Evolutionary conservation across 2,113 vertebrate genomes (phyloP).

Genomic region (Aspiorhynchus laticeps): DNA sequence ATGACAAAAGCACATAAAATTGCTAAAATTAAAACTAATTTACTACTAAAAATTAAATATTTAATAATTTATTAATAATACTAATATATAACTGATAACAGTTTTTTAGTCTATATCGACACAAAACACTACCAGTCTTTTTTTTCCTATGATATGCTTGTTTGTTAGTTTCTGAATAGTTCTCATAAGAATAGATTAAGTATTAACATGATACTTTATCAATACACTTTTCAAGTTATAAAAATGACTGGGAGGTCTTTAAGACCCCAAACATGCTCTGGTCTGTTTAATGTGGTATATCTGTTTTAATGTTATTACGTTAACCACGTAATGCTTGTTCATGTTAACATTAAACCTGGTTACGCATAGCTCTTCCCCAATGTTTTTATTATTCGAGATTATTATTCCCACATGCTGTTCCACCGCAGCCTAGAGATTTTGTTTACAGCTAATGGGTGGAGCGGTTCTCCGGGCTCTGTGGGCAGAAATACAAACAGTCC

Average conservation of each 20-base stretch:
- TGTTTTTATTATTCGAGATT: slow-evolving; percentile 37
- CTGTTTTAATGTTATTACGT: neutral
- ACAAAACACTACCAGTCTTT: neutral
- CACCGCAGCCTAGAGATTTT: slow-evolving; percentile 28
- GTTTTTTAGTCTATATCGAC: neutral
- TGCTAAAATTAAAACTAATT: neutral
- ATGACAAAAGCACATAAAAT: neutral
- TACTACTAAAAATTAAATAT: neutral
- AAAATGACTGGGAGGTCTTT: neutral
- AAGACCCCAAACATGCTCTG: neutral
- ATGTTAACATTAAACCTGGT: slow-evolving; percentile 3
- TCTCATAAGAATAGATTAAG: neutral
- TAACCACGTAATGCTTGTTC: neutral
- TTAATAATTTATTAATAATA: neutral
- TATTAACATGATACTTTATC: neutral
- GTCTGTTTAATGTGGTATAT: neutral
- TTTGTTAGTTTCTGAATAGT: neutral
- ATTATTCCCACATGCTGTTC: slow-evolving; percentile 48
- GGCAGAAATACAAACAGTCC: slow-evolving; percentile 40
- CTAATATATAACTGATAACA: neutral
- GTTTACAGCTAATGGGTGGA: slow-evolving; percentile 49
- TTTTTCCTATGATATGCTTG: neutral
- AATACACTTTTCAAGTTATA: neutral
- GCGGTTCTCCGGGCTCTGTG: neutral
- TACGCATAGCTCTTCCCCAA: neutral